phyloP scores from a whole-genome alignment of 2,888 invertebrate species.

The Drosophila mimetica region DNA sequence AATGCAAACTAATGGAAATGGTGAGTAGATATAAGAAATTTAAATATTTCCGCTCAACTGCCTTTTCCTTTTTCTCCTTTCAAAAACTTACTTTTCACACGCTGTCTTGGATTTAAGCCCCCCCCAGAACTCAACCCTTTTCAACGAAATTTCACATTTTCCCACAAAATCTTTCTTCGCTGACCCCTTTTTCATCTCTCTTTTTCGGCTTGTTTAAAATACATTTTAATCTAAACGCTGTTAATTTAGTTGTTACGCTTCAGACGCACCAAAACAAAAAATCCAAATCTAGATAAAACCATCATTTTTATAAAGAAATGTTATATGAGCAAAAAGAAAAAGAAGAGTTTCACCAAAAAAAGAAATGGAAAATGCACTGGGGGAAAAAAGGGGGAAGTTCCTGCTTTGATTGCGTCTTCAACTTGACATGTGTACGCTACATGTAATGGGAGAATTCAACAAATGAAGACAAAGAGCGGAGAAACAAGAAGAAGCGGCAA shows the following conservation, averaged over 20 bases:
- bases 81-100: conserved; percentile 24
- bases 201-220: conserved; percentile 32
- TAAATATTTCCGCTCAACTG: conserved; percentile 28
- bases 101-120: conserved; percentile 14
- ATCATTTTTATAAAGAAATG: conserved; percentile 31
- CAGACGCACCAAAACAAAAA: conserved; percentile 53
- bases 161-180: conserved; percentile 13
- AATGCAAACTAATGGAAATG: not conserved
- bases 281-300: conserved; percentile 34
- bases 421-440: conserved; percentile 25
- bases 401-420: conserved; percentile 40
- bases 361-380: conserved; percentile 32
- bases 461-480: conserved; percentile 11
- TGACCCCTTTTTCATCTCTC: conserved; percentile 15
- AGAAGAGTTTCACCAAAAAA: conserved; percentile 22
- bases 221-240: conserved; percentile 71
- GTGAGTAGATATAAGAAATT: conserved; percentile 1
- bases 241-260: conserved; percentile 77
- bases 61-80: conserved; percentile 6
- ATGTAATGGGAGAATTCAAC: conserved; percentile 24
- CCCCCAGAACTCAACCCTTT: conserved; percentile 27
- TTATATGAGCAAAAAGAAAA: conserved; percentile 12
- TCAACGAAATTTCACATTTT: conserved; percentile 26
- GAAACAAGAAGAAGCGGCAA: conserved; percentile 9
- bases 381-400: conserved; percentile 9